A percentile compares a stretch with the other conserved stretches of the same genome.
Conservation (phyloP, 2,797 vertebrate genomes). For the Acanthopagrus latus region DNA sequence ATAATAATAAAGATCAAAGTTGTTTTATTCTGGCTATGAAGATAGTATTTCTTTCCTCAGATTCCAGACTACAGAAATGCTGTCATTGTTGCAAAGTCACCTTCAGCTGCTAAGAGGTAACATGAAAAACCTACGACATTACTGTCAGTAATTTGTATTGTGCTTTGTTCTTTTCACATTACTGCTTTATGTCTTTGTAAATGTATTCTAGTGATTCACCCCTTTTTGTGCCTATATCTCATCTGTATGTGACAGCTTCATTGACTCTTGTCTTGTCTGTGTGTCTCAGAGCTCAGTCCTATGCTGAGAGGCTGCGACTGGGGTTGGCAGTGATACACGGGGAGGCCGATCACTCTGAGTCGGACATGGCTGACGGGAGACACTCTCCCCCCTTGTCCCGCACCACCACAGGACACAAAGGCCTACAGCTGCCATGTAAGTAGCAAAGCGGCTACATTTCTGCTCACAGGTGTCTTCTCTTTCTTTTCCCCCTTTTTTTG, state of each 20-base stretch:
- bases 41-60: conserved; percentile 73
- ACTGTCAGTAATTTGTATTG: neutral
- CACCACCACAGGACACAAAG: conserved; percentile 90
- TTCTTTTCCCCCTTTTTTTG: neutral
- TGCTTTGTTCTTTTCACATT: neutral
- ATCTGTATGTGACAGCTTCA: conserved; percentile 28
- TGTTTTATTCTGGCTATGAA: neutral
- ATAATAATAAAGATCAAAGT: neutral
- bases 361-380: conserved; percentile 94
- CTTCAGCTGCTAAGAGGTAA: conserved; percentile 97
- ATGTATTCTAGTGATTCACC: neutral
- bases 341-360: conserved; percentile 93
- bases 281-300: conserved; percentile 93
- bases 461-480: neutral
- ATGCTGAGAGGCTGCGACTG: conserved; percentile 94
- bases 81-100: conserved; percentile 97
- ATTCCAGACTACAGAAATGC: conserved; percentile 98
- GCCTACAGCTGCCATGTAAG: conserved; percentile 95
- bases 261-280: conserved; percentile 33
- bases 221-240: conserved; percentile 17
- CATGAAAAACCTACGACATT: neutral
- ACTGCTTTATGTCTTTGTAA: neutral
- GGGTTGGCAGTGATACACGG: conserved; percentile 97
- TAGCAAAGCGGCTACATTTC: neutral
- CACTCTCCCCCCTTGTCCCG: conserved; percentile 93